These are phyloP conservation scores for Nephila pilipes DNA, from an alignment of 1,140 invertebrate species.

Conservation along the genomic window DNA sequence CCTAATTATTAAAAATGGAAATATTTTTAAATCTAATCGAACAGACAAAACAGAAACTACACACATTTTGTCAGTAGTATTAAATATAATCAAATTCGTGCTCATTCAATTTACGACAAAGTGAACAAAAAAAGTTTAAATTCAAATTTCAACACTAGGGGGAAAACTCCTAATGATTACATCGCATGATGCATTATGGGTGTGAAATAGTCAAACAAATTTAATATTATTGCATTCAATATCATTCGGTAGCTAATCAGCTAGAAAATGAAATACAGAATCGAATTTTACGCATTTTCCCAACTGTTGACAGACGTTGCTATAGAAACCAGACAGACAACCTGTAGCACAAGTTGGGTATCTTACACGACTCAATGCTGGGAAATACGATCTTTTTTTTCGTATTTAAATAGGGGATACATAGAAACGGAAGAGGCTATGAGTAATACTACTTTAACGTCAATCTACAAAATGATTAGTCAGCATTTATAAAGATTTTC, in stretches of 20 bases:
- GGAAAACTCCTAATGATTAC: neutral
- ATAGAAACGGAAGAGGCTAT: neutral
- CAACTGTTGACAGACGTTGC: constrained; percentile 59
- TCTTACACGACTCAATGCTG: neutral
- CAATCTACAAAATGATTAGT: no score
- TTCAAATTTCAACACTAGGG: no score
- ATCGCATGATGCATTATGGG: neutral
- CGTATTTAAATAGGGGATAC: neutral
- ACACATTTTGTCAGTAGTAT: no score
- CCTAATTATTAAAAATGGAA: no score
- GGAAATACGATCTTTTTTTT: neutral
- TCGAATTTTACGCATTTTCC: constrained; percentile 53
- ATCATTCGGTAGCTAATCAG: constrained; percentile 20
- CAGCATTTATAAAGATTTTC: no score
- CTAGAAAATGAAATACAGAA: constrained; percentile 53
- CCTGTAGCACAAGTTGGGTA: constrained; percentile 40
- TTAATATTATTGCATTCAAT: neutral
- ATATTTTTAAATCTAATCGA: no score
- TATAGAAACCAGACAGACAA: constrained; percentile 64
- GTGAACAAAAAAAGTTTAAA: no score
- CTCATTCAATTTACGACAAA: no score
- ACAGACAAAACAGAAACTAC: no score
- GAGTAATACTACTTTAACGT: no score
- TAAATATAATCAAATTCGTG: no score
- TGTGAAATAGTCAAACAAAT: no score